Percentiles rank a stretch among this genome's conserved stretches.
Conservation (phyloP, 1,140 invertebrate species). For the Daktulosphaira vitifoliae region DNA sequence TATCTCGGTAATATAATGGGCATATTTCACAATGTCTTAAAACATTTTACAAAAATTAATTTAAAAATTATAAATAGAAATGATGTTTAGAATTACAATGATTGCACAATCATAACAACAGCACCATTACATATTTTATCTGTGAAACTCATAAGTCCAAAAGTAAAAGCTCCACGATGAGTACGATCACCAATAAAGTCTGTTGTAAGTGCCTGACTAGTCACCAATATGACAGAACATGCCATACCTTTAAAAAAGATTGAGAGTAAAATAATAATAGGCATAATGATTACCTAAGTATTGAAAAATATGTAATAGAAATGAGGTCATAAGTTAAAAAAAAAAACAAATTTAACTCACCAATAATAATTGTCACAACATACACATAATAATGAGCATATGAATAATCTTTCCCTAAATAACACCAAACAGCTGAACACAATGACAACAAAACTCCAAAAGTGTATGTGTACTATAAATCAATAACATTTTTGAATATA, state of each 20-base stretch:
- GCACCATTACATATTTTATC: slow-evolving; percentile 87
- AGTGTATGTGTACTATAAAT: slow-evolving; percentile 10
- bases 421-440: slow-evolving; percentile 13
- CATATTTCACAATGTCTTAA: neutral
- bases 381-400: slow-evolving; percentile 9
- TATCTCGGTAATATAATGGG: slow-evolving; percentile 8
- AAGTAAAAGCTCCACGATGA: slow-evolving; percentile 85
- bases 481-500: neutral
- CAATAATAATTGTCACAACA: slow-evolving; percentile 5
- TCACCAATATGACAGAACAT: slow-evolving; percentile 77
- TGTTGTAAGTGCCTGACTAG: slow-evolving; percentile 77
- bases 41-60: neutral
- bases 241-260: slow-evolving; percentile 61
- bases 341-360: too few species aligned
- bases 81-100: slow-evolving; percentile 47
- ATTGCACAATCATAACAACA: slow-evolving; percentile 70
- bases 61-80: too few species aligned
- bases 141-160: slow-evolving; percentile 91
- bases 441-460: slow-evolving; percentile 2
- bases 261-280: neutral
- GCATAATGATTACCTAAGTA: slow-evolving; percentile 35
- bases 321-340: too few species aligned
- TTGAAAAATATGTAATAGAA: too few species aligned
- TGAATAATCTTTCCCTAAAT: neutral
- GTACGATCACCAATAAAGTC: slow-evolving; percentile 82